A percentile compares a stretch with the other conserved stretches of the same genome.
These are phyloP conservation scores for Enteromius treurensis DNA, from an alignment of 2,797 vertebrate species.

Conservation along the genomic window DNA sequence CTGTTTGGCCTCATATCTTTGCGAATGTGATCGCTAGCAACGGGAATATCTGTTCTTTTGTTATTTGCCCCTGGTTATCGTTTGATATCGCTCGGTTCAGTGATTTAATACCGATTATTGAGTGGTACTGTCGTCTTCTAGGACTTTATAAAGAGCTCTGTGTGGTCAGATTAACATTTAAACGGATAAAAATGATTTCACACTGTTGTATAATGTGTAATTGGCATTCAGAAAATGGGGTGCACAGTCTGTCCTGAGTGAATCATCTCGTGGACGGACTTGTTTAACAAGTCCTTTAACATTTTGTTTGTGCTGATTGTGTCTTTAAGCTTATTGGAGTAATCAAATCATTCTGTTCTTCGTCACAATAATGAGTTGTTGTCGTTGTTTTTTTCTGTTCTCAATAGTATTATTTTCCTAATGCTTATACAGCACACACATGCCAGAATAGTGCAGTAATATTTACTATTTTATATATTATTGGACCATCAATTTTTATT, in stretches of 20 bases:
- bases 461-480: neutral
- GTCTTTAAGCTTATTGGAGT: neutral
- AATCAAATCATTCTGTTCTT: neutral
- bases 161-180: neutral
- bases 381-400: neutral
- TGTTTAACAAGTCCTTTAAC: conserved; percentile 22
- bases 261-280: conserved; percentile 20
- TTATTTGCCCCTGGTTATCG: neutral
- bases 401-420: neutral
- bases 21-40: neutral
- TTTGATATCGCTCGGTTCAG: neutral
- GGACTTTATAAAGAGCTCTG: neutral
- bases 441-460: neutral
- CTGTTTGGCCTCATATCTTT: neutral
- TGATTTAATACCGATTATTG: neutral
- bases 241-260: neutral
- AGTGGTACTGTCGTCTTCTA: neutral
- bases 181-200: neutral
- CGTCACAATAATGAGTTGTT: neutral
- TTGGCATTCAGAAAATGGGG: neutral
- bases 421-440: neutral
- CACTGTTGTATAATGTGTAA: neutral
- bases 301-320: neutral
- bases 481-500: neutral
- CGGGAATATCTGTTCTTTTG: neutral